Evolutionary conservation across 2,888 invertebrate species (phyloP), one percentile per base, ranked within the genome.

Genomic region (Bombylius discolor): DNA sequence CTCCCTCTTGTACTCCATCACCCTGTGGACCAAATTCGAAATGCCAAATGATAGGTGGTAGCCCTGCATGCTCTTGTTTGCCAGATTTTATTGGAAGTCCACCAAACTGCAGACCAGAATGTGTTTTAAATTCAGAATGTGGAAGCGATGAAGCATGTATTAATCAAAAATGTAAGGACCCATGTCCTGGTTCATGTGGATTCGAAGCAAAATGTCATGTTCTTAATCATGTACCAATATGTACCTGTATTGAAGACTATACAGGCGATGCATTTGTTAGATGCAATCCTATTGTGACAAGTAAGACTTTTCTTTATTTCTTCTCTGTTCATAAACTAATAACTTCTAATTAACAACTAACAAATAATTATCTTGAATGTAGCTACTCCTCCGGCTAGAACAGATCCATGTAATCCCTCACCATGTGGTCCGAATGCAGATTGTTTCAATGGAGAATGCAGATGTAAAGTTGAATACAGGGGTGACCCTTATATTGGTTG

Each of bases 1-100:
- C 84, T 60, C 87, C 87, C 59, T 85, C 86, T 31, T 90, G 90
- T 68, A 79, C 79, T 36, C 89, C 90, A 51, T 87, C 87, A 32
- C 89, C 90, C 0, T 92, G 91, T 66, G 91, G 91, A 31, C 85
- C 88, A 3, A 87, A 90, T 70, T 85, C 90, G 0, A 81, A 85
- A 58, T 91, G 90, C 65, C 86, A 86, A 68, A 77, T 87, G 60
- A 76, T 84, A 60, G 81, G 82, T 44, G 85, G 82, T 62, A 83
- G 78, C 64, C 89, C 84, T 56, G 87, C 84, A 2, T 91, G 91
- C 66, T 86, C 87, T 1, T 91, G 91, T 68, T 73, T 85, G 51
- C 81, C 82, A n/a, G 82, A 85, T 64, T 89, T 82, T 64, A 80
- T 84, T 47, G 90, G 90, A n/a, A 79, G 81, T 31, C 89, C 87